These are phyloP conservation scores for Chrysochloris asiatica DNA, from an alignment of 2,113 vertebrate genomes.

Conservation along the genomic window DNA sequence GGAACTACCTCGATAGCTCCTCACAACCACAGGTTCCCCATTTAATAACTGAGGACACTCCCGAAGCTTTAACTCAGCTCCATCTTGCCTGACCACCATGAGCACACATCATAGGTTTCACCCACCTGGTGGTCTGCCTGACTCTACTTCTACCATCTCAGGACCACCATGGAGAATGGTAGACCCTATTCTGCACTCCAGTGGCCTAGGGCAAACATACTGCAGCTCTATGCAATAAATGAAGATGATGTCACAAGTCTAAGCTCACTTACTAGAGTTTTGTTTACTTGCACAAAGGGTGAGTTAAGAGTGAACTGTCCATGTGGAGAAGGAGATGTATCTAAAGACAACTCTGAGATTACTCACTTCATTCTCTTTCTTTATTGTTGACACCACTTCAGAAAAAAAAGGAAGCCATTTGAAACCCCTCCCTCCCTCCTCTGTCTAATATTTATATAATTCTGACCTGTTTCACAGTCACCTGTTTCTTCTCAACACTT, in stretches of 20 bases:
- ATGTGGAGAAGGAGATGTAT: not conserved
- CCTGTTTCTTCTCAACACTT: not conserved
- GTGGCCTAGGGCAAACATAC: accelerated
- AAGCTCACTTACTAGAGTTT: not conserved
- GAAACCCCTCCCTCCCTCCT: not conserved
- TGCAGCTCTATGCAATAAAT: not conserved
- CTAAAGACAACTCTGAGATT: not conserved
- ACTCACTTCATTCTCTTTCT: not conserved
- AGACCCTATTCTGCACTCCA: too few species aligned
- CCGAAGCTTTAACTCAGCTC: not conserved
- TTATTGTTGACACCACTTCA: not conserved
- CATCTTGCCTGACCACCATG: not conserved
- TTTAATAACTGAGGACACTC: not conserved
- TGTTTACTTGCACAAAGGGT: not conserved
- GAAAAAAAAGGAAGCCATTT: not conserved
- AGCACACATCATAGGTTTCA: not conserved
- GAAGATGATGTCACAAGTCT: not conserved
- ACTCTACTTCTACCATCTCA: not conserved
- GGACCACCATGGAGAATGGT: not conserved
- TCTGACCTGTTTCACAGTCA: not conserved
- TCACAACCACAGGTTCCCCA: too few species aligned
- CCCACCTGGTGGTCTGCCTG: not conserved
- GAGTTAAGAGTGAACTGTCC: not conserved
- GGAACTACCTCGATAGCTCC: too few species aligned
- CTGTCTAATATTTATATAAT: not conserved